phyloP scores from a whole-genome alignment of 1,140 invertebrate genomes.

The Apocrypta bakeri region DNA sequence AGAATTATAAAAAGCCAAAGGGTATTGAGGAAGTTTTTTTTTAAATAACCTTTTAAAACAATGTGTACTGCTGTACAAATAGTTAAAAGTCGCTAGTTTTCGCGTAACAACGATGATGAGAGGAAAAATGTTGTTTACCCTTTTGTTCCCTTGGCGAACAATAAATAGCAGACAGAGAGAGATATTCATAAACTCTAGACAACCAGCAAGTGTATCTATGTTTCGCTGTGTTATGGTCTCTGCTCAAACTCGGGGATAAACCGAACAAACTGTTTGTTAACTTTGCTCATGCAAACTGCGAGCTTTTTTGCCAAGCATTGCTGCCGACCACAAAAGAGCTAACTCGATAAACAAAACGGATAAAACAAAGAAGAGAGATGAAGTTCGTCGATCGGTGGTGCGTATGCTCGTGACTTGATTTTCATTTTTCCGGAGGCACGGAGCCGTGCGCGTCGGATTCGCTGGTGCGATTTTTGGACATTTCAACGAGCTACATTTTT shows the following conservation, averaged over 20 bases:
- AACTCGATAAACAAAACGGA: slow-evolving; percentile 32
- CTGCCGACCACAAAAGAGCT: neutral
- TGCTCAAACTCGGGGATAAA: slow-evolving; percentile 15
- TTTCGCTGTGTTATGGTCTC: neutral
- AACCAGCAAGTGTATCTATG: neutral
- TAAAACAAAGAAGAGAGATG: slow-evolving; percentile 13
- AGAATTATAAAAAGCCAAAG: no score
- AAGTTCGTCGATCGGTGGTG: neutral
- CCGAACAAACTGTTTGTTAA: slow-evolving; percentile 21
- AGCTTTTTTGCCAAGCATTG: neutral
- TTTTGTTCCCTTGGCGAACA: neutral
- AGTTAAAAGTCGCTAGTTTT: neutral
- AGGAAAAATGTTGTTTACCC: neutral
- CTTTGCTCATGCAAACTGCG: slow-evolving; percentile 26
- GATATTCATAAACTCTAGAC: slow-evolving; percentile 13
- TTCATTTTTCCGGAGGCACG: neutral
- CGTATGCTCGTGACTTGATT: slow-evolving; percentile 2
- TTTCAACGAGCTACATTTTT: neutral
- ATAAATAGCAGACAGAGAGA: neutral
- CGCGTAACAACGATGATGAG: no score
- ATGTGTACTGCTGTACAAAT: neutral
- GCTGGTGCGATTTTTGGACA: neutral
- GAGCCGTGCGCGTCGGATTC: neutral
- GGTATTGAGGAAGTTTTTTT: neutral
- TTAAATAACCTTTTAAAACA: neutral